Evolutionary conservation across 1,140 invertebrate genomes (phyloP), one percentile per base, ranked within the genome.

Genomic region (Lasioglossum baleicum): DNA sequence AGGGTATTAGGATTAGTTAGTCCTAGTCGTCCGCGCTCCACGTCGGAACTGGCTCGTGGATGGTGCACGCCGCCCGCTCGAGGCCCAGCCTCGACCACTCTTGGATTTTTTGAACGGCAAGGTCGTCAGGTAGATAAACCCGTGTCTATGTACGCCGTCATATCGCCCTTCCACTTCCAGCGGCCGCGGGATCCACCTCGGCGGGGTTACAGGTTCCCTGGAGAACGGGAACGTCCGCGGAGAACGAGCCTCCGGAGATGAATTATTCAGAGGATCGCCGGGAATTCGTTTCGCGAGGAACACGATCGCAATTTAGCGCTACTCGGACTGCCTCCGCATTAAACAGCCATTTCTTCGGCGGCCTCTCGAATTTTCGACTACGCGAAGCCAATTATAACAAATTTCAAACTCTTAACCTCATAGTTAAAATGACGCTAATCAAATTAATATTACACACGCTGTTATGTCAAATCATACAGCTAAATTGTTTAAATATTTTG

Each of bases 41-140:
- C 83, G 86, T 80, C 81, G 80, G 84, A 86, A 90, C 89, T 90
- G 84, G 83, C 87, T 87, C 75, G 65, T 40, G 79, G 86, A 84
- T 82, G 79, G 84, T 85, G 81, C 81, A 75, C 60, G 66, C 56
- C 78, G 69, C 68, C 83, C 31, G 71, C 72, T 76, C 61, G 78
- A 79, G 75, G 70, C 75, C 63, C 82, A 64, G 61, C 74, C 35
- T 35, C 82, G 81, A 72, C 82, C 82, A 75, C 79, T 74, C 82
- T 78, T 64, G 58, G 79, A 87, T 81, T 87, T 87, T 83, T 86
- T 87, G 85, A 90, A 84, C 82, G 86, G 81, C 87, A 89, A 91
- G 90, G 89, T 90, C 88, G 86, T 75, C 80, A 83, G 87, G 88
- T 89, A 85, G 85, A 89, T 90, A 91, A 91, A 88, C 89, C 85